Conservation (phyloP, 2,113 vertebrate genomes). For the Pelvicachromis taeniatus region DNA sequence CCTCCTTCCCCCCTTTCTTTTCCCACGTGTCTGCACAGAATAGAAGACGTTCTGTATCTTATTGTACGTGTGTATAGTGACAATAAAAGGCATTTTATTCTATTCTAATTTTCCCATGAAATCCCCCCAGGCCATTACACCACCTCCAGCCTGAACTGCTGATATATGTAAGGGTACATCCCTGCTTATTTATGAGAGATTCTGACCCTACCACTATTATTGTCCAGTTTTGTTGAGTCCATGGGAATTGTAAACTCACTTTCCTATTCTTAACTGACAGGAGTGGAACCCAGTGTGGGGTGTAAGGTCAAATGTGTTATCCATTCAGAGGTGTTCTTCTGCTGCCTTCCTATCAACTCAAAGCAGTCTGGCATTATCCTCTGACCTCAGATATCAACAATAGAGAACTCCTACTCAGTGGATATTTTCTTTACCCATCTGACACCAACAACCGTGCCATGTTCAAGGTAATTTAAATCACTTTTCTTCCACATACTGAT, state of each 20-base stretch:
- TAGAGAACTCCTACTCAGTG: not conserved
- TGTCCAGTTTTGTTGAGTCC: not conserved
- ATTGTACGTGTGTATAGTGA: too few relatives aligned
- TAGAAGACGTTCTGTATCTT: too few relatives aligned
- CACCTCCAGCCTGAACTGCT: not conserved
- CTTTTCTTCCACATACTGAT: fast-evolving
- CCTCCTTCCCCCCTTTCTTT: too few relatives aligned
- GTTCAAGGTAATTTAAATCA: not conserved
- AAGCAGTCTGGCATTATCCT: not conserved
- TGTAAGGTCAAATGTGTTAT: not conserved
- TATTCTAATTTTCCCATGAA: not conserved
- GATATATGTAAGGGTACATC: not conserved
- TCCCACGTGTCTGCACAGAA: too few relatives aligned
- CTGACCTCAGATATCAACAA: not conserved
- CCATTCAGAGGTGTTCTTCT: not conserved
- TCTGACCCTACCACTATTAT: not conserved
- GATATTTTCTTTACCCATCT: not conserved
- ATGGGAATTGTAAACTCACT: not conserved
- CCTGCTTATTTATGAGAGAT: not conserved
- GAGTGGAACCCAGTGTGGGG: not conserved
- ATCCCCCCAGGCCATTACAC: not conserved
- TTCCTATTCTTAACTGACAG: not conserved
- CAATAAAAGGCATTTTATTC: not conserved
- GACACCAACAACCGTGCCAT: not conserved
- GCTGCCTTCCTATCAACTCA: not conserved